Conservation (phyloP, 1,140 invertebrate genomes). For the Caerostris extrusa region DNA sequence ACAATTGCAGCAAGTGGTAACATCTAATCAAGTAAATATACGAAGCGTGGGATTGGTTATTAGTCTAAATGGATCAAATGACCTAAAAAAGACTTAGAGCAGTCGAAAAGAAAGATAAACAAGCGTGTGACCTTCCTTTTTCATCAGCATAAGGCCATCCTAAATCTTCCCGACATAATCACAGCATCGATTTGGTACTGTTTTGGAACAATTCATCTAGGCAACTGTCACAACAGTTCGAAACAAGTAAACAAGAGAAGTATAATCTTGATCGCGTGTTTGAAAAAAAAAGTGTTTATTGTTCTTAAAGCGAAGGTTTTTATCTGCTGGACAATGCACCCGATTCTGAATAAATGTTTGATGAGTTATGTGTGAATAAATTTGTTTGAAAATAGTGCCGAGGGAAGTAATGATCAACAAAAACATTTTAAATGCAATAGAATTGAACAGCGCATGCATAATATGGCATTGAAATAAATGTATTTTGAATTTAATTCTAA, state of each 20-base stretch:
- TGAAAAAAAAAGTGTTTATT: not conserved
- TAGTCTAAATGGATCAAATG: not conserved
- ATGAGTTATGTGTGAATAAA: not conserved
- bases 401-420: not conserved
- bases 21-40: not conserved
- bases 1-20: not conserved
- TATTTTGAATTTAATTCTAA: too few species aligned
- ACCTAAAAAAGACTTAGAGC: not conserved
- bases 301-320: not conserved
- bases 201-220: slow-evolving; percentile 1
- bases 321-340: slow-evolving; percentile 1
- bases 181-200: not conserved
- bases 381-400: not conserved
- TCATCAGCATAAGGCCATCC: not conserved
- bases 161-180: not conserved
- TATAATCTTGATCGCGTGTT: slow-evolving; percentile 3
- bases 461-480: too few species aligned
- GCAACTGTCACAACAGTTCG: slow-evolving; percentile 24
- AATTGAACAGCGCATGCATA: not conserved
- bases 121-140: slow-evolving; percentile 6
- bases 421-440: not conserved
- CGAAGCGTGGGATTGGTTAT: not conserved
- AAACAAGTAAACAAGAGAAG: not conserved
- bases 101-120: not conserved
- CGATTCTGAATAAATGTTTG: not conserved